Conservation (phyloP, 1,140 invertebrate species). For the Cataglyphis hispanica region DNA sequence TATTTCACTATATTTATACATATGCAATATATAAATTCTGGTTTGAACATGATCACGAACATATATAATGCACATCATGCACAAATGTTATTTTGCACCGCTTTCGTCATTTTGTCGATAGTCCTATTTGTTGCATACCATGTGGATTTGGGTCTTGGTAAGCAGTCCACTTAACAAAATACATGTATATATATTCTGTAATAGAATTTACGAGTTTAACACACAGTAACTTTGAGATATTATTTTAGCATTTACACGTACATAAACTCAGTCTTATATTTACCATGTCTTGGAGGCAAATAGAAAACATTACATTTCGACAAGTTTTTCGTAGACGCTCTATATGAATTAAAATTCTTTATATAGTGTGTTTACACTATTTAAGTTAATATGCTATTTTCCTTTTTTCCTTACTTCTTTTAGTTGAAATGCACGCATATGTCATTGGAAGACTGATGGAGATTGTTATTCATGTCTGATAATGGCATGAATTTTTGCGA, state of each 20-base stretch:
- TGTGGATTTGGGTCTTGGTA: conserved; percentile 87
- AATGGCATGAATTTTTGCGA: conserved; percentile 79
- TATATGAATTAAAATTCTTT: conserved; percentile 74
- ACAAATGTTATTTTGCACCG: conserved; percentile 85
- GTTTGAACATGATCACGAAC: conserved; percentile 76
- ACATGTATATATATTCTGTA: conserved; percentile 79
- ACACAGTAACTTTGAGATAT: conserved; percentile 54
- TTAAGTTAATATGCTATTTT: conserved; percentile 27
- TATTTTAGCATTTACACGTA: conserved; percentile 64
- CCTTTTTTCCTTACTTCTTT: not conserved
- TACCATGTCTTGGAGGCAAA: conserved; percentile 55
- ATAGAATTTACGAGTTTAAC: conserved; percentile 71
- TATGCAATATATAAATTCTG: conserved; percentile 61
- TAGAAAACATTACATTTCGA: conserved; percentile 54
- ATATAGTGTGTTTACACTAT: conserved; percentile 1
- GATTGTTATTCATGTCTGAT: conserved; percentile 78
- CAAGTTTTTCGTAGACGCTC: conserved; percentile 61
- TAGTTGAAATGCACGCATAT: conserved; percentile 35
- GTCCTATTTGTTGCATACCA: conserved; percentile 87
- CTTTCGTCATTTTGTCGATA: conserved; percentile 87
- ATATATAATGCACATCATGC: conserved; percentile 83
- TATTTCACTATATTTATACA: conserved; percentile 23
- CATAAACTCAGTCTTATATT: conserved; percentile 62
- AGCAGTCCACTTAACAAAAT: conserved; percentile 85
- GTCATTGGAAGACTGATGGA: conserved; percentile 58